Base-by-base conservation (phyloP, 2,113 vertebrate genomes). In the Centropus unirufus region DNA sequence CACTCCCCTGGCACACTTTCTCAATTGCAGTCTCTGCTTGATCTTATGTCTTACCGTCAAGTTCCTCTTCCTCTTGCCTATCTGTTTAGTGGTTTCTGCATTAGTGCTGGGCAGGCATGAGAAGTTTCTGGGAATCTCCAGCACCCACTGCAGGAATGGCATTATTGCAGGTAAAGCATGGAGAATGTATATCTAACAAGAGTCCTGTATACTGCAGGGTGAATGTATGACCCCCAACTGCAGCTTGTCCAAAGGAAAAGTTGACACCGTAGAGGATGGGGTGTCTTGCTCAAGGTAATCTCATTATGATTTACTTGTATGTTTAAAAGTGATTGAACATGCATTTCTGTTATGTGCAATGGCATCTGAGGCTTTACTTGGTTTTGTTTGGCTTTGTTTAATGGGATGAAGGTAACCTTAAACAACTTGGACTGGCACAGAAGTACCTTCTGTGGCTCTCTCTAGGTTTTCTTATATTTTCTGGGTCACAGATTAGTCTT, bases 31-130 rank as follows among this genome's bases (percentile, higher is more conserved):
- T 5, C 61, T 46, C 18, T 32, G 17, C 22, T 67, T 66, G 27
- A 14, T 61, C 10, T 55, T 51, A 39, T 15, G 21, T 22, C 11
- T 59, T 57, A 6, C 4, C 30, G 69, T 77, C n/a, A 21, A 15
- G 17, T 44, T 39, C n/a, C 26, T 42, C 17, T 44, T 87, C 26
- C 7, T 67, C 40, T 66, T 44, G 32, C 39, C 22, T 75, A 11
- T 15, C 34, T 42, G 1, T 24, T 22, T 2, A 0, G 2, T 14
- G 8, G 21, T 26, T 27, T 89, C 39, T 1, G 1, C 52, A 52
- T 42, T 23, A 30, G 19, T 3, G 0, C 34, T 47, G 30, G 20
- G 23, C 5, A 75, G 61, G 61, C 26, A 34, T 23, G 26, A 69
- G 42, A 20, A 27, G 27, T 63, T 85, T 29, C n/a, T 63, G 52